A percentile compares a stretch with the other conserved stretches of the same genome.
phyloP scores from a whole-genome alignment of 2,888 invertebrate species.

The Rapana venosa region DNA sequence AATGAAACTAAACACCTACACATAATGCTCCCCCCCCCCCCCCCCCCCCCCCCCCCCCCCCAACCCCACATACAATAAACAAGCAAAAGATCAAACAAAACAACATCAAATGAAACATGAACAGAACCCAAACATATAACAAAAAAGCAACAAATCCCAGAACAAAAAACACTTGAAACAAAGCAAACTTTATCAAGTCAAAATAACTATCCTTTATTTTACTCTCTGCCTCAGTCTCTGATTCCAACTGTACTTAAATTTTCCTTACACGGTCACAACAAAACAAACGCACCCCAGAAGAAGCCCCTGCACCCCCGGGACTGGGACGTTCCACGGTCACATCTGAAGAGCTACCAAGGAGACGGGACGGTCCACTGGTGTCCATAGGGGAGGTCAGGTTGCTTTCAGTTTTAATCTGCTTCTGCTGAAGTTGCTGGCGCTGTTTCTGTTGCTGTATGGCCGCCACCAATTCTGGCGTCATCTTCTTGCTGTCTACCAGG shows the following conservation, averaged over 20 bases:
- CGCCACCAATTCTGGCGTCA: background rate
- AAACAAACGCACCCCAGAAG: background rate
- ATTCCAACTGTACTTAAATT: too few relatives aligned
- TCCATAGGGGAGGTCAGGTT: slow-evolving; percentile 18
- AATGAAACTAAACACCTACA: too few relatives aligned
- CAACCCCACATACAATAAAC: too few relatives aligned
- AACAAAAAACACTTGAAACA: too few relatives aligned
- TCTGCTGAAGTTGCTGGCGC: background rate
- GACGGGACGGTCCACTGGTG: slow-evolving; percentile 2
- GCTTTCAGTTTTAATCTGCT: background rate
- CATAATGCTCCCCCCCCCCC: too few relatives aligned
- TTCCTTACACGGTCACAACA: too few relatives aligned
- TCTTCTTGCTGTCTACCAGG: background rate
- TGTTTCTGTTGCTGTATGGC: slow-evolving; percentile 11
- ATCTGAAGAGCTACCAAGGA: slow-evolving; percentile 4
- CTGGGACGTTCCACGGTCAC: background rate
- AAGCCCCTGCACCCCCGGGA: background rate
- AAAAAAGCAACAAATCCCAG: background rate
- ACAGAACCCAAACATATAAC: background rate
- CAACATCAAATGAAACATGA: background rate
- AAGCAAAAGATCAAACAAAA: too few relatives aligned
- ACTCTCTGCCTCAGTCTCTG: background rate
- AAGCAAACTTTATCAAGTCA: background rate
- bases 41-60: too few relatives aligned
- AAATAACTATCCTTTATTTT: background rate